phyloP scores from a whole-genome alignment of 2,888 invertebrate species.

The Antitype chi region DNA sequence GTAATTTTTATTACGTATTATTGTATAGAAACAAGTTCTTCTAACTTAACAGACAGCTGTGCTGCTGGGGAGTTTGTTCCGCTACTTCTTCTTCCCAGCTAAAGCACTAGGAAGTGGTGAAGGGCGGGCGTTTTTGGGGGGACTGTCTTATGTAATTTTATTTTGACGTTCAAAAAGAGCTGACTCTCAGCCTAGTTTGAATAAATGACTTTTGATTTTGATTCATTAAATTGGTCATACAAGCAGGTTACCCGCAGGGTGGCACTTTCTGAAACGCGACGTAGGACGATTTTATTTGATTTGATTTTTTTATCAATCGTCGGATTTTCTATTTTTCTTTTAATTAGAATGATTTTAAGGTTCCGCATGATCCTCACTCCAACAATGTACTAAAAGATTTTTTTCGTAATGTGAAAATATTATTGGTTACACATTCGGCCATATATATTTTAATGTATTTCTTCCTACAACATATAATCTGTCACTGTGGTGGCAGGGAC shows the following conservation, averaged over 20 bases:
- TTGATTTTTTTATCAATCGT: not conserved
- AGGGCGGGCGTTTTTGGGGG: too few species aligned
- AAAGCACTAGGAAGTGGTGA: too few species aligned
- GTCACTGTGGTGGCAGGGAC: not conserved
- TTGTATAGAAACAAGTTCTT: too few species aligned
- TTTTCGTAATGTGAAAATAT: not conserved
- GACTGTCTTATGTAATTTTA: too few species aligned
- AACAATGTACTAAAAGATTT: not conserved
- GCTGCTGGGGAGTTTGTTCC: too few species aligned
- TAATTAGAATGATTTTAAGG: not conserved
- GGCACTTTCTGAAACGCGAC: not conserved
- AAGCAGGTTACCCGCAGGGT: not conserved
- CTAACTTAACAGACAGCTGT: too few species aligned
- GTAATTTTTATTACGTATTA: too few species aligned
- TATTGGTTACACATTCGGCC: not conserved
- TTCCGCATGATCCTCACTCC: not conserved
- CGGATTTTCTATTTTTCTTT: not conserved
- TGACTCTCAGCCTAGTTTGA: too few species aligned
- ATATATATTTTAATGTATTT: not conserved
- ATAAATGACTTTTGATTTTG: too few species aligned
- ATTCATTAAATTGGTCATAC: constrained; percentile 14
- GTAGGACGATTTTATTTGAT: not conserved
- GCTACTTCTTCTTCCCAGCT: too few species aligned
- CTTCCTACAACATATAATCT: not conserved
- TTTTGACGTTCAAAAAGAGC: too few species aligned